Evolutionary conservation across 2,888 invertebrate species (phyloP), one percentile per base, ranked within the genome.

Genomic region (Trichogramma dendrolimi): DNA sequence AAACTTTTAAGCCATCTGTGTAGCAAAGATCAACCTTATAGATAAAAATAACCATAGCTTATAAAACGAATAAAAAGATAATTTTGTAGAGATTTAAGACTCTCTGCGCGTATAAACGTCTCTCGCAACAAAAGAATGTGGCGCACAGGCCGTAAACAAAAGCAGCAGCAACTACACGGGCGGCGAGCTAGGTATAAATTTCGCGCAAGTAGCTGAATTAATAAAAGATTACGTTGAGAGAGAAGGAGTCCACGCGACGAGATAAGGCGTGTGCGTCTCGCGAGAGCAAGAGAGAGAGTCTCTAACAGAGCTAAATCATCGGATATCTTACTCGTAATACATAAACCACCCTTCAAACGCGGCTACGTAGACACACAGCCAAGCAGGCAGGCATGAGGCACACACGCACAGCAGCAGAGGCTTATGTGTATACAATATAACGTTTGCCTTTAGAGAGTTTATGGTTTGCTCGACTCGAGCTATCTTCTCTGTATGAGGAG

Each of bases 321-420:
- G 79, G 79, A 79, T 79, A 79, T 79, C 79, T 79, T 75, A 75
- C 73, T 74, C 73, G 73, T 76, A 77, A 79, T 79, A 79, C 79
- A 79, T 79, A 79, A 79, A 79, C 74, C 78, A 77, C 79, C 78
- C 79, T 78, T 76, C 77, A 72, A 71, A 75, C 78, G 77, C 76
- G 52, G 55, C 8, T 48, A 54, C 11, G 14, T 51, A 49, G 58
- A 61, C 42, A 75, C 75, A 74, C 73, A 72, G 73, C 74, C 70
- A 74, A 71, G 69, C 64, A 67, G 62, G 62, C 64, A 41, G 14
- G 14, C 44, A 50, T 6, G n/a, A 8, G 42, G 10, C n/a, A 39
- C 50, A n/a, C 39, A 46, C 47, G 44, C 51, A 41, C 38, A 42
- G 41, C 41, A 51, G 55, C 47, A 53, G 48, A 53, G n/a, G 27